phyloP scores from a whole-genome alignment of 2,888 invertebrate genomes.

The Mimachlamys varia region DNA sequence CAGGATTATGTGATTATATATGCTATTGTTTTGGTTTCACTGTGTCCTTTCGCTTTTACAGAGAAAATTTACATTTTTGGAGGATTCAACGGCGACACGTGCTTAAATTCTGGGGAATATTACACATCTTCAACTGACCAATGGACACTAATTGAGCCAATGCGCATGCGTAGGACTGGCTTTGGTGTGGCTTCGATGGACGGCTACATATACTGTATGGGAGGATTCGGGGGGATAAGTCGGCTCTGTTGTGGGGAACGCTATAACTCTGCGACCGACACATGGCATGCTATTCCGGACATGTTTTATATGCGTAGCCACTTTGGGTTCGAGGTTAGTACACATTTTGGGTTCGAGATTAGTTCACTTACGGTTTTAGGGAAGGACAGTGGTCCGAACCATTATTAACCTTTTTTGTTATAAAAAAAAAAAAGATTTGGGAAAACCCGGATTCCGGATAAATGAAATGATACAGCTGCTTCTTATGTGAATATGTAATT shows the following conservation, averaged over 20 bases:
- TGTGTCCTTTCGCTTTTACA: constrained; percentile 48
- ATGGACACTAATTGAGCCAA: constrained; percentile 83
- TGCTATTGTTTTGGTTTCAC: background rate
- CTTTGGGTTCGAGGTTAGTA: constrained; percentile 80
- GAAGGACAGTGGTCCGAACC: too few species aligned
- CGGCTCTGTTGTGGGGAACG: constrained; percentile 94
- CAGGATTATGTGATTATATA: too few species aligned
- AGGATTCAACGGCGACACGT: constrained; percentile 81
- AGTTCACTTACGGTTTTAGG: background rate
- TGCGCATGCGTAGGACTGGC: constrained; percentile 94
- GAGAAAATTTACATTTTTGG: constrained; percentile 80
- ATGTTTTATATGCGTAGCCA: constrained; percentile 81
- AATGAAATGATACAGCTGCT: too few species aligned
- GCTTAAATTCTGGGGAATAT: constrained; percentile 79
- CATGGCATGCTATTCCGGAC: constrained; percentile 80
- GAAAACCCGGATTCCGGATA: too few species aligned
- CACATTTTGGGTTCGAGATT: background rate
- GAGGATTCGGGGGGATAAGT: constrained; percentile 95
- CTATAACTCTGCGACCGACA: constrained; percentile 85
- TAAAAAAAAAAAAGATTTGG: too few species aligned
- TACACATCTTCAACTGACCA: constrained; percentile 78
- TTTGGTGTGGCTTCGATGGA: constrained; percentile 94
- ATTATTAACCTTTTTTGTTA: too few species aligned
- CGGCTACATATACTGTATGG: constrained; percentile 87
- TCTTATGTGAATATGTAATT: too few species aligned